Evolutionary conservation across 2,888 invertebrate species (phyloP), one percentile per base, ranked within the genome.

Genomic region (Tetramorium bicarinatum): DNA sequence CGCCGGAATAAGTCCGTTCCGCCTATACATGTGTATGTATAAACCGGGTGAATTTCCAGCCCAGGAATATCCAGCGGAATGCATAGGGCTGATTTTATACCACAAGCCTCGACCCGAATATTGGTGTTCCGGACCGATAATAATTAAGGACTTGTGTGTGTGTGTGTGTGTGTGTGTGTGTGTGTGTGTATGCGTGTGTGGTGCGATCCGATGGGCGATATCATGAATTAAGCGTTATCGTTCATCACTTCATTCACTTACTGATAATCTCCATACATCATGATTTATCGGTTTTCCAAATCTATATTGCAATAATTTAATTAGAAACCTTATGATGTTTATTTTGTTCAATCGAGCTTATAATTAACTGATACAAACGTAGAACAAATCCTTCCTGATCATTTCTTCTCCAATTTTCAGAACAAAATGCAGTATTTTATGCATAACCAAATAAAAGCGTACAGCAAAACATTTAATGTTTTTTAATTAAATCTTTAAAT

Each of bases 1-100:
- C 82, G 88, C 77, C 81, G 59, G 87, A 87, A 83, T 81, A 81
- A 88, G 71, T 86, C 82, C 69, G 77, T 69, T 75, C 25, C 56
- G 21, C 6, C 15, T 18, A 21, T 38, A 18, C 34, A 9, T 69
- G 15, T 41, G n/a, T 25, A 56, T 34, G 11, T 15, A 34, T 34
- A 11, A 15, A 52, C 4, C 25, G 13, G 11, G 29, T 79, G 47
- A 66, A 69, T 79, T 69, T 77, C 67, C 77, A 77, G 77, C 67
- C 67, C 77, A 77, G 77, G 84, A 82, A 86, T 72, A 84, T 69
- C 47, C 52, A 29, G 9, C 8, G 71, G 49, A 41, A 83, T n/a
- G 62, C 34, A 64, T 21, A 34, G 56, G n/a, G 74, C 44, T 59
- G 79, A 80, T 80, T 80, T 80, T 80, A 59, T 72, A 59, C 74